Percentiles rank a stretch among this genome's conserved stretches.
These are phyloP conservation scores for Mormyrops attenuatus DNA, from an alignment of 2,797 vertebrate genomes.

Conservation along the genomic window DNA sequence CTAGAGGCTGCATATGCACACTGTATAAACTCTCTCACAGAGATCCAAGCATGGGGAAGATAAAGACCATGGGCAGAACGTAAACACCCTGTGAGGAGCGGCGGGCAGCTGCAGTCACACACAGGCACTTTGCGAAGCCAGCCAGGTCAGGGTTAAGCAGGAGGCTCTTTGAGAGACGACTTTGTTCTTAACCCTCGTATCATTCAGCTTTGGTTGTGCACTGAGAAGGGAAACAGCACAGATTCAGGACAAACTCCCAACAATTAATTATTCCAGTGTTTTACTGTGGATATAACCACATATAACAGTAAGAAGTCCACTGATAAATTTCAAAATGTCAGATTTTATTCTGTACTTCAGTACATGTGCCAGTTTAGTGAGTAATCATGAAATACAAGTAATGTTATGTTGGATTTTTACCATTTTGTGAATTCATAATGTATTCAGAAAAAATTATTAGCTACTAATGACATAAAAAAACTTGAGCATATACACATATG, in stretches of 20 bases:
- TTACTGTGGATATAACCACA: not conserved
- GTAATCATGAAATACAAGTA: not conserved
- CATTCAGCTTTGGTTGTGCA: constrained; percentile 46
- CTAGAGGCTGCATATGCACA: not conserved
- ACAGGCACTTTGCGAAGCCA: constrained; percentile 21
- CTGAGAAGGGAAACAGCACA: constrained; percentile 6
- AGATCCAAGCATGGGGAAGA: constrained; percentile 22
- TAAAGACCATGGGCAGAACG: constrained; percentile 22
- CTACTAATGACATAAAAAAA: not conserved
- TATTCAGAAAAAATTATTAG: not conserved
- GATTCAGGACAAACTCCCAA: not conserved
- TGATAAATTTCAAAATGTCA: not conserved
- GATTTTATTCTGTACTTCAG: not conserved
- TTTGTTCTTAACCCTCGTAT: constrained; percentile 60
- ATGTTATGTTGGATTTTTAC: constrained; percentile 22
- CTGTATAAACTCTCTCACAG: constrained; percentile 25
- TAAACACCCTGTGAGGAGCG: constrained; percentile 27
- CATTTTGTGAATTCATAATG: not conserved
- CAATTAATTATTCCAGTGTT: not conserved
- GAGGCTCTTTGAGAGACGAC: constrained; percentile 53
- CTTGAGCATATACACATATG: not conserved
- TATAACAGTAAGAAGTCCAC: not conserved
- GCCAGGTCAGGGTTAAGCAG: constrained; percentile 56
- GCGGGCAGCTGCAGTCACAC: constrained; percentile 24
- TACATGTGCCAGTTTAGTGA: not conserved